These are phyloP conservation scores for Cephus pygmeus DNA, from an alignment of 2,888 invertebrate genomes.

Conservation along the genomic window DNA sequence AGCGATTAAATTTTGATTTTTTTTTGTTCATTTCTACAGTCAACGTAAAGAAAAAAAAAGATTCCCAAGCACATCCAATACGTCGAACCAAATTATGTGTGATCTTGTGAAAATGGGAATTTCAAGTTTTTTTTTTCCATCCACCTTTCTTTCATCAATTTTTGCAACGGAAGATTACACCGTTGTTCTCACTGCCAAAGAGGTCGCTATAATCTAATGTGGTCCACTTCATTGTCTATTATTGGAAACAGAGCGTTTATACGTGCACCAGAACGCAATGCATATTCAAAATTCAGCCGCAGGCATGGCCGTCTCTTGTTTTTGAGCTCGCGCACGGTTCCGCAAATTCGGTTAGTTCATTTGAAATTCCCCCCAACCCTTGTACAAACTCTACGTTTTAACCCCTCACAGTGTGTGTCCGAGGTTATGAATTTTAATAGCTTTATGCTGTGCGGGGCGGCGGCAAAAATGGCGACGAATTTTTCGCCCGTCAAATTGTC, in stretches of 20 bases:
- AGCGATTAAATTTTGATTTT: no score
- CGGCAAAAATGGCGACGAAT: constrained; percentile 59
- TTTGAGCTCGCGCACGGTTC: constrained; percentile 49
- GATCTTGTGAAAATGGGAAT: not conserved
- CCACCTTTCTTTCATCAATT: constrained; percentile 35
- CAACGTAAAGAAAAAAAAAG: not conserved
- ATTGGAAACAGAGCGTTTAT: constrained; percentile 30
- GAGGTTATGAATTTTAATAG: constrained; percentile 67
- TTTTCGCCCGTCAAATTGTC: constrained; percentile 64
- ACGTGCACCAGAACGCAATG: constrained; percentile 57
- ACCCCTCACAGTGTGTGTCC: constrained; percentile 62
- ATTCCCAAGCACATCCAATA: not conserved
- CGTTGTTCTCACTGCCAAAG: constrained; percentile 39
- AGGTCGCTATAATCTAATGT: constrained; percentile 56
- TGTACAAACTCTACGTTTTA: constrained; percentile 50
- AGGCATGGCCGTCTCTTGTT: constrained; percentile 47
- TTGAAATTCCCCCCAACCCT: constrained; percentile 44
- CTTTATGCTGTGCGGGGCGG: constrained; percentile 58
- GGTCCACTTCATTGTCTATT: constrained; percentile 51
- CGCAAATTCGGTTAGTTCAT: constrained; percentile 64
- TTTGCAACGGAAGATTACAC: constrained; percentile 55
- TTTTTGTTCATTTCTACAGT: not conserved
- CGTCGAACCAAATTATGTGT: not conserved
- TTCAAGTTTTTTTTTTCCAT: not conserved
- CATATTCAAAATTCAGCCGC: constrained; percentile 65